Evolutionary conservation across 2,797 vertebrate species (phyloP), one percentile per base, ranked within the genome.

Genomic region (Sternotherus odoratus): DNA sequence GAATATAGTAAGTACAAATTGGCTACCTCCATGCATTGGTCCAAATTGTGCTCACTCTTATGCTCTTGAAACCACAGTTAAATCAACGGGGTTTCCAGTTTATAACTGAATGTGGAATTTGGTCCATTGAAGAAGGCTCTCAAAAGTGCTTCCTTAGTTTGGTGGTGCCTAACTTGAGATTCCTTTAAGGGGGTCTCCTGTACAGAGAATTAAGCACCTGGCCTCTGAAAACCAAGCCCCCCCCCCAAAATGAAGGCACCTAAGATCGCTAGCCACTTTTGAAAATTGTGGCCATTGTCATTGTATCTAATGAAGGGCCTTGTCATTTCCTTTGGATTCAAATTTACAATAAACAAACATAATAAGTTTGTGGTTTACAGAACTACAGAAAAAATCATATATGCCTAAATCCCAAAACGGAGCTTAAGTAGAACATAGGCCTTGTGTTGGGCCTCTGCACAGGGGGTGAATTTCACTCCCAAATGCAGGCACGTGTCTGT

Each of bases 91-190:
- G 2, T 63, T 33, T 63, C 30, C 57, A 56, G 1, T n/a, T 56
- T 86, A 8, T 43, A 89, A 81, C 78, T 84, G 7, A 16, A 2
- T 87, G 21, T 23, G 21, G 53, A 92, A 43, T 33, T 82, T 53
- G 66, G 33, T 84, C 28, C 16, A 84, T 85, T 84, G 16, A 75
- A 69, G 93, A 69, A 39, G 15, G 7, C 43, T 95, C 79, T 83
- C 88, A 56, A 53, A 92, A 69, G 53, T 80, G 85, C 80, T 3
- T 85, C 87, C 89, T 0, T n/a, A 10, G 6, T 0, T 13, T 79
- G 54, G 19, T 6, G 23, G 13, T 72, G 26, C 69, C 39, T 39
- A 28, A 11, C 39, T 74, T 74, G 24, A 46, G 23, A 39, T 26
- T 39, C 39, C 39, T 74, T 74, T 43, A 74, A 46, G 26, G 12